Percentiles rank a stretch among this genome's conserved stretches.
These are phyloP conservation scores for Stichopus chloronotus DNA, from an alignment of 35 echinoderm and acorn worm species.

Conservation along the genomic window DNA sequence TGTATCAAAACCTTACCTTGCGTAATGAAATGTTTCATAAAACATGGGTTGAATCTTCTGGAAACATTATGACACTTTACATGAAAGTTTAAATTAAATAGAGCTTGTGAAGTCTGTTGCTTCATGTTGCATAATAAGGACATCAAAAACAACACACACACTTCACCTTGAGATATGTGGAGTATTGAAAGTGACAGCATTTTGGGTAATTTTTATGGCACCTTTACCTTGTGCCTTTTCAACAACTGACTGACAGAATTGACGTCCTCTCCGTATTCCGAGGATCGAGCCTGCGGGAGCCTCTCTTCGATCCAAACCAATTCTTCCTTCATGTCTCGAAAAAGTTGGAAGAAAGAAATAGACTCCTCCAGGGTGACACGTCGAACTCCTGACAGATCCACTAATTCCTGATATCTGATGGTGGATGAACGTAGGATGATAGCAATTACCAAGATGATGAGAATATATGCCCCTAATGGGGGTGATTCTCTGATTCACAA, in stretches of 20 bases:
- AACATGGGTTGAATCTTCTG: too few species aligned
- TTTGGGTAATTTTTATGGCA: too few species aligned
- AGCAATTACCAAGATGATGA: neutral
- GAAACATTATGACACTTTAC: too few species aligned
- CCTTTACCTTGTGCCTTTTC: slow-evolving; percentile 85
- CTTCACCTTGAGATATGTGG: too few species aligned
- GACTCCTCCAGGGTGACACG: slow-evolving; percentile 66
- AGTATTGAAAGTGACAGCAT: too few species aligned
- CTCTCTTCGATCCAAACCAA: slow-evolving; percentile 92
- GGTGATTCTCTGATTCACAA: too few species aligned
- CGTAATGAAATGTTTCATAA: too few species aligned
- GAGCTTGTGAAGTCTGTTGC: too few species aligned
- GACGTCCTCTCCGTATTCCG: slow-evolving; percentile 70
- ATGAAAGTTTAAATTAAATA: too few species aligned
- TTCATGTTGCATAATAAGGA: too few species aligned
- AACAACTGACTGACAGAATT: slow-evolving; percentile 70
- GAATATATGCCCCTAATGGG: neutral
- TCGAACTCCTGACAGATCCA: slow-evolving; percentile 34
- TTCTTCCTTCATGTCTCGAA: slow-evolving; percentile 87
- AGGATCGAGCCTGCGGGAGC: slow-evolving; percentile 46
- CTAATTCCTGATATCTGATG: slow-evolving; percentile 69
- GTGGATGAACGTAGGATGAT: neutral
- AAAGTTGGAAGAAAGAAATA: slow-evolving; percentile 66
- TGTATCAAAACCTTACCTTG: too few species aligned
- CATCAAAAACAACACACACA: too few species aligned